Evolutionary conservation across 2,888 invertebrate genomes (phyloP).

Genomic region (Himalopsyche tibetana): DNA sequence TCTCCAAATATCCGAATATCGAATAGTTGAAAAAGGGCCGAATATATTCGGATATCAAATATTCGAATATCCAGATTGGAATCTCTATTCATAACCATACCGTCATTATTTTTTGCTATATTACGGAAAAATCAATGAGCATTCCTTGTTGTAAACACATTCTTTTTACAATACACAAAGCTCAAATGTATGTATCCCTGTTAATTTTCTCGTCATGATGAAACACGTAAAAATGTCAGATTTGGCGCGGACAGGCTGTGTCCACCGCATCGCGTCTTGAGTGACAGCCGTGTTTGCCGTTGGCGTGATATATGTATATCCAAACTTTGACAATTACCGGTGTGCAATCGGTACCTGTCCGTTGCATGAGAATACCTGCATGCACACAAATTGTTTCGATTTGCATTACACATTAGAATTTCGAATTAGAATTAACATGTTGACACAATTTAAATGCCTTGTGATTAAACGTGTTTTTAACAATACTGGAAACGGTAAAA

Average conservation of each 20-base stretch:
- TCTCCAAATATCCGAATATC: too few species aligned
- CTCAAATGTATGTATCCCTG: background rate
- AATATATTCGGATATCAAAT: too few species aligned
- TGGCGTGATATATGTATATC: constrained; percentile 14
- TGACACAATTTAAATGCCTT: too few species aligned
- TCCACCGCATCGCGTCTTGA: constrained; percentile 12
- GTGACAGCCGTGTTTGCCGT: constrained; percentile 5
- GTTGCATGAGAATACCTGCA: background rate
- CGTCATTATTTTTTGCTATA: too few species aligned
- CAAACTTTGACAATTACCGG: constrained; percentile 23
- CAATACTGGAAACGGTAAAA: too few species aligned
- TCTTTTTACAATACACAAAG: too few species aligned
- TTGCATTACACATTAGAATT: background rate
- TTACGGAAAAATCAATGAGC: too few species aligned
- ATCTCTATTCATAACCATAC: too few species aligned
- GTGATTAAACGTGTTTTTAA: too few species aligned
- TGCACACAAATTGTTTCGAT: constrained; percentile 28
- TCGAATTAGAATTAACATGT: background rate
- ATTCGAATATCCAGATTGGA: too few species aligned
- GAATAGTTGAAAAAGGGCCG: too few species aligned
- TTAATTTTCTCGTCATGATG: background rate
- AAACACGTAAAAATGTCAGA: background rate
- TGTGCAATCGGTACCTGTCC: background rate
- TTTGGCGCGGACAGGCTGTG: constrained; percentile 36
- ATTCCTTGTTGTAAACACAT: too few species aligned